Evolutionary conservation across 2,113 vertebrate genomes (phyloP), one percentile per base, ranked within the genome.

Genomic region (Trachemys scripta): DNA sequence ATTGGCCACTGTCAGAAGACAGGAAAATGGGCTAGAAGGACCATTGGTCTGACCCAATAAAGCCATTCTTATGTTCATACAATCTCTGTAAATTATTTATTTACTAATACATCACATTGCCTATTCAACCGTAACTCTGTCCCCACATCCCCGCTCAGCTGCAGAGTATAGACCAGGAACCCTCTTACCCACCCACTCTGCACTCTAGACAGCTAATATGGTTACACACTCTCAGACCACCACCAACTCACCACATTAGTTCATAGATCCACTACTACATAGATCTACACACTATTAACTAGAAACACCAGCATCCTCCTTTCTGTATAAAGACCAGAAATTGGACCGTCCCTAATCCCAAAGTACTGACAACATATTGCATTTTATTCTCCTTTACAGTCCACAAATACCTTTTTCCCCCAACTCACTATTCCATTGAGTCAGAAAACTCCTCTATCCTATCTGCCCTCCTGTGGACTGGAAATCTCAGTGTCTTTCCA

Each of bases 61-160:
- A 12, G 22, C 57, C 12, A 29, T 59, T 57, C 25, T 57, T 57
- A 27, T 57, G 54, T 56, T 90, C 89, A 62, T 83, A 89, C 20
- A 91, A 53, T 82, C 49, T 35, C 5, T 89, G 81, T 91, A 90
- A 96, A 96, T 95, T 92, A 97, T 95, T 95, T 92, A 97, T 95
- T 95, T 89, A 95, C 91, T 87, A 87, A 84, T 65, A 65, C 80
- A 96, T 93, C 82, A 82, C 42, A 82, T 59, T 17, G 25, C 92
- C 89, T 93, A 91, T 94, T 83, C 79, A 35, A 62, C 59, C 56
- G 93, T 84, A 49, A 35, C 85, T 62, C 27, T 31, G 89, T 19
- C 53, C 65, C 86, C 82, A 54, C 9, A 88, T 38, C 35, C 49
- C 85, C 88, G 53, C 56, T 95, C 29, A 89, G 49, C 20, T n/a